Base-by-base conservation (phyloP, 1,140 invertebrate genomes). In the Rhopalosiphum padi region DNA sequence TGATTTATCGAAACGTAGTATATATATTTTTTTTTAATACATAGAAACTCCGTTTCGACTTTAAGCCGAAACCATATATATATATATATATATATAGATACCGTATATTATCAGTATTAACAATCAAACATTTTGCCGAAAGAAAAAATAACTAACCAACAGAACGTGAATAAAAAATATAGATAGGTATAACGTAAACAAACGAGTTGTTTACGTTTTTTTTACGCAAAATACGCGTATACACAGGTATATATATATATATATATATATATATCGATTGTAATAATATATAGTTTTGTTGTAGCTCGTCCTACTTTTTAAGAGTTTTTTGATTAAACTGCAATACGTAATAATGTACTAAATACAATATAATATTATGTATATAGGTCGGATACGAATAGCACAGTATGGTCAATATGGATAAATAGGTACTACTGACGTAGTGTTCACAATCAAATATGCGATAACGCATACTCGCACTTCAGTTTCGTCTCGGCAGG, bases 131-230 rank as follows among this genome's bases (percentile, higher is more conserved):
- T 68, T 68, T 68, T 68, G 60, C 60, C 60, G 30, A 68, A 68
- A 68, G 60, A 68, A 68, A n/a, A 68, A 68, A 68, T n/a, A n/a
- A 25, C 25, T 25, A 68, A 68, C 60, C 60, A 68, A 68, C 30
- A 68, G 11, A 68, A 30, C 60, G 60, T 4, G 25, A 68, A 68
- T 68, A 68, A 68, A 68, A 68, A 68, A 68, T 68, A 15, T 68
- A 68, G 60, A 68, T 68, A 68, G 30, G 60, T 68, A 68, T 68
- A 68, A 68, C 7, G 37, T 41, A 85, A 85, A 85, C 83, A 85
- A 82, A 82, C n/a, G n/a, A n/a, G 77, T 82, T 82, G 77, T 82
- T 82, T 82, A 82, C 35, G 21, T 82, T 82, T 82, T 82, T 82
- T 82, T 82, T 82, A 82, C 18, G 18, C 5, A 82, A 82, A 60